Evolutionary conservation across 2,113 vertebrate species (phyloP).

Genomic region (Paramisgurnus dabryanus): DNA sequence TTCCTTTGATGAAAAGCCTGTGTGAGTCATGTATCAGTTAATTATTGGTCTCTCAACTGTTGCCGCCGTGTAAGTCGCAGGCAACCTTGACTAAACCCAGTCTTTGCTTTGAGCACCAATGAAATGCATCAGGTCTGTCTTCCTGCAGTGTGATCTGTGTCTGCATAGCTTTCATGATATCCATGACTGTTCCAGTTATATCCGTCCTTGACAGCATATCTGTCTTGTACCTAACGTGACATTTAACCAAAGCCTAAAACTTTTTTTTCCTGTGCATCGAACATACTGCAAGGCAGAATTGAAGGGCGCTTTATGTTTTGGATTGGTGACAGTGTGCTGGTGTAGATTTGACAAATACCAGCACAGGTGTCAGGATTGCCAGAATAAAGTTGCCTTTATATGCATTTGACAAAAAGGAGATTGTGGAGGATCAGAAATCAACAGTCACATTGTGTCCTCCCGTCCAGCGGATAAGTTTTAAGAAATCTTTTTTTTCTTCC

Average conservation of each 20-base stretch:
- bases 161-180: conserved; percentile 36
- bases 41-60: conserved; percentile 16
- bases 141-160: conserved; percentile 23
- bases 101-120: conserved; percentile 20
- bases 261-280: not conserved
- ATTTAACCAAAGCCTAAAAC: conserved; percentile 27
- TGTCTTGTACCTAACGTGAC: conserved; percentile 41
- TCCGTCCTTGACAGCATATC: conserved; percentile 10
- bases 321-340: conserved; percentile 2
- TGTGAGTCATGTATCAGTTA: conserved; percentile 20
- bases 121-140: not conserved
- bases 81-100: conserved; percentile 15
- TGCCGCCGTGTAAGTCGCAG: conserved; percentile 7
- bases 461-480: conserved; percentile 3
- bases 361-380: conserved; percentile 11
- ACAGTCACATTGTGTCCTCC: conserved; percentile 27
- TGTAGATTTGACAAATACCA: conserved; percentile 39
- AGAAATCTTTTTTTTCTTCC: not conserved
- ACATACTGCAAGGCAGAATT: conserved; percentile 44
- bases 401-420: conserved; percentile 26
- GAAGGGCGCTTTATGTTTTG: not conserved
- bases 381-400: not conserved
- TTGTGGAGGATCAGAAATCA: not conserved
- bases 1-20: conserved; percentile 29
- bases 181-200: conserved; percentile 7